A percentile compares a stretch with the other conserved stretches of the same genome.
These are phyloP conservation scores for Coranthus polyacanthus DNA, from an alignment of 2,797 vertebrate genomes.

Conservation along the genomic window DNA sequence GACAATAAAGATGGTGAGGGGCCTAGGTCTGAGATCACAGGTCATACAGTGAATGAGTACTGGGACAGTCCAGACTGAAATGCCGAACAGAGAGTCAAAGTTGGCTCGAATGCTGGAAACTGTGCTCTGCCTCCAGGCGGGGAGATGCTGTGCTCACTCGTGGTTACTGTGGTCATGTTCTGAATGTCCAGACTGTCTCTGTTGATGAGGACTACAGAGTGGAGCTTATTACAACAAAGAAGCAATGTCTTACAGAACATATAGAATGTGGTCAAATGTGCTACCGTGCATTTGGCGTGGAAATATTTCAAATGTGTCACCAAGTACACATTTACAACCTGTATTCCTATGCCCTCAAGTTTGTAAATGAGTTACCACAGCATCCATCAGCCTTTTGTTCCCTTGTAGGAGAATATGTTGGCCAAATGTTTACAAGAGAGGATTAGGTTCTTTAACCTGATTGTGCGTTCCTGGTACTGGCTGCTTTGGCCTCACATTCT, in stretches of 20 bases:
- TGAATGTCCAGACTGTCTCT: conserved; percentile 41
- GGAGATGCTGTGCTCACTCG: conserved; percentile 45
- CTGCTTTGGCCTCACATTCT: conserved; percentile 31
- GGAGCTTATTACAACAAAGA: conserved; percentile 39
- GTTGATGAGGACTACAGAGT: conserved; percentile 42
- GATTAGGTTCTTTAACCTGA: conserved; percentile 58
- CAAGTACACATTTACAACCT: conserved; percentile 19
- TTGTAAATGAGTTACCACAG: conserved; percentile 6
- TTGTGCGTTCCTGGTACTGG: conserved; percentile 49
- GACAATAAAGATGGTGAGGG: conserved; percentile 64
- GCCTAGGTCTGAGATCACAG: conserved; percentile 67
- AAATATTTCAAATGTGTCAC: conserved; percentile 25
- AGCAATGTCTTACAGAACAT: conserved; percentile 20
- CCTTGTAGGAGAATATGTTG: not conserved
- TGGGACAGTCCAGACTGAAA: conserved; percentile 50
- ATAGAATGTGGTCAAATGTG: conserved; percentile 4
- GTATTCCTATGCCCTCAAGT: conserved; percentile 1
- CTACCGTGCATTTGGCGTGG: conserved; percentile 16
- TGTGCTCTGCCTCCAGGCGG: conserved; percentile 33
- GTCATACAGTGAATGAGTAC: conserved; percentile 49
- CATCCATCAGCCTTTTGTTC: not conserved
- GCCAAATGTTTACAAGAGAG: conserved; percentile 37
- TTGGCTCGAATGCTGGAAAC: conserved; percentile 53
- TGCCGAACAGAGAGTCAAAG: conserved; percentile 47
- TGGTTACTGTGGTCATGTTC: conserved; percentile 44